These are phyloP conservation scores for Pseudomyrmex sp. DNA, from an alignment of 1,140 invertebrate species.

Conservation along the genomic window DNA sequence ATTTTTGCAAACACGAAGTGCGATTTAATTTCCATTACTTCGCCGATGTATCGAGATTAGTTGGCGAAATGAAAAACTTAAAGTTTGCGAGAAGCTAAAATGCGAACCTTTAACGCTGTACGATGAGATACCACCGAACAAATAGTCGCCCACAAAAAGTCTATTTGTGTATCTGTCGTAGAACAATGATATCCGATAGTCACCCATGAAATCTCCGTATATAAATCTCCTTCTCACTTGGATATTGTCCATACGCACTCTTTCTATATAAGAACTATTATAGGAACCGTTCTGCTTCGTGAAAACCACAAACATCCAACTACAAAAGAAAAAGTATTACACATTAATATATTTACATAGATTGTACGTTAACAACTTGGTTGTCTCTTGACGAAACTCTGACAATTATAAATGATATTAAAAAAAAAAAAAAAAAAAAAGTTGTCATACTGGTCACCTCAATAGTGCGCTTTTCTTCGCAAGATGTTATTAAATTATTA, in stretches of 20 bases:
- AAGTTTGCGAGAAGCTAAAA: constrained; percentile 3
- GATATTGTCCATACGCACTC: no score
- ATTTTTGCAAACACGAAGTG: neutral
- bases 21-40: no score
- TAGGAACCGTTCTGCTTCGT: no score
- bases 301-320: no score
- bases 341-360: no score
- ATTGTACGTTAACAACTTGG: neutral
- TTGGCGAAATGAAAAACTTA: neutral
- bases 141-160: constrained; percentile 84
- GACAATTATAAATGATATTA: neutral
- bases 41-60: no score
- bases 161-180: constrained; percentile 85
- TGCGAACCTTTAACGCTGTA: constrained; percentile 83
- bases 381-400: neutral
- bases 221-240: no score
- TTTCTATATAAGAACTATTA: no score
- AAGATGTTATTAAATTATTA: constrained; percentile 88
- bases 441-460: constrained; percentile 87
- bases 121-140: constrained; percentile 85
- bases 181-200: constrained; percentile 80
- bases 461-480: constrained; percentile 86
- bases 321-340: no score
- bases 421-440: no score
- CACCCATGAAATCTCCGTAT: no score